These are phyloP conservation scores for Megamerina dolium DNA, from an alignment of 2,888 invertebrate genomes.

Conservation along the genomic window DNA sequence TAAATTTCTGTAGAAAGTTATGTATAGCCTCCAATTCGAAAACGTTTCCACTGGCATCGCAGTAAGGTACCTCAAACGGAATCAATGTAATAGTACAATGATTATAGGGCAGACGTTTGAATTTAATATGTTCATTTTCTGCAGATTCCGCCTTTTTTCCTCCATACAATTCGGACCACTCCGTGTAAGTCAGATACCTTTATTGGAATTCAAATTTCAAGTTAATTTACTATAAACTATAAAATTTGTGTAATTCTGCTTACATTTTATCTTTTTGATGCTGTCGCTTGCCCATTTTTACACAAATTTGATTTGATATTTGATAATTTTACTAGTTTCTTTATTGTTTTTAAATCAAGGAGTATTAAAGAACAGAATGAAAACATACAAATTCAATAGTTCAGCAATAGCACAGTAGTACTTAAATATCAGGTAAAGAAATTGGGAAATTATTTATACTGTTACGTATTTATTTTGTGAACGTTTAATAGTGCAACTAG, in stretches of 20 bases:
- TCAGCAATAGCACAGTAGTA: too few relatives aligned
- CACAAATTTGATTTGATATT: not conserved
- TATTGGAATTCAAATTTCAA: not conserved
- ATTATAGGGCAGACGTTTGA: slow-evolving; percentile 85
- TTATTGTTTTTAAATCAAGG: too few relatives aligned
- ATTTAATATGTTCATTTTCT: slow-evolving; percentile 70
- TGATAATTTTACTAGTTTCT: too few relatives aligned
- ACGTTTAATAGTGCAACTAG: too few relatives aligned
- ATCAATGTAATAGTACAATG: slow-evolving; percentile 88
- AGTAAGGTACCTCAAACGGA: slow-evolving; percentile 88
- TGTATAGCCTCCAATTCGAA: slow-evolving; percentile 86
- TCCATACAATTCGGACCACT: slow-evolving; percentile 76
- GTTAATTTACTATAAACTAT: not conserved
- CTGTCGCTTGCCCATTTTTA: slow-evolving; percentile 84
- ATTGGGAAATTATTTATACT: too few relatives aligned
- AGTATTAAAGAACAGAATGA: too few relatives aligned
- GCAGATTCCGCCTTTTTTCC: slow-evolving; percentile 71
- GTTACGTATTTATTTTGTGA: too few relatives aligned
- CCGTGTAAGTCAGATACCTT: slow-evolving; percentile 47
- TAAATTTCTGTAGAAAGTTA: slow-evolving; percentile 83
- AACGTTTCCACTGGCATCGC: slow-evolving; percentile 83
- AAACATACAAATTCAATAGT: too few relatives aligned
- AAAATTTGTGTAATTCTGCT: slow-evolving; percentile 28
- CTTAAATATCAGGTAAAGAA: too few relatives aligned
- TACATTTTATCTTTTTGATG: slow-evolving; percentile 94